Evolutionary conservation across 2,888 invertebrate genomes (phyloP), one percentile per base, ranked within the genome.

Genomic region (Folsomia manolachei): DNA sequence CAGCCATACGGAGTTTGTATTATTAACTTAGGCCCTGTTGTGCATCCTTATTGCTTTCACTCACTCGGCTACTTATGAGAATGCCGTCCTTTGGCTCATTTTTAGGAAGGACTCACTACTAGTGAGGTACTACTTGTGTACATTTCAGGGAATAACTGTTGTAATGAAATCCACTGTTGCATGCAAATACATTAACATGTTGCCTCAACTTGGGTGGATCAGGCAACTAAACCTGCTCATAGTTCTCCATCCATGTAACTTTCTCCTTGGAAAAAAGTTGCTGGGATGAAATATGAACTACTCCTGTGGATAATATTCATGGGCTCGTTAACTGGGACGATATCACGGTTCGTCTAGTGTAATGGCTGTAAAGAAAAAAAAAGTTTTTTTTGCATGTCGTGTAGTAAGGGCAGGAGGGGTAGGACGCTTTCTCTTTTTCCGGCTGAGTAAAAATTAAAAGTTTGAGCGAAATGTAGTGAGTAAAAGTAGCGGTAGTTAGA

Each of bases 11-110:
- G n/a, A n/a, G n/a, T n/a, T n/a, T n/a, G n/a, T n/a, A n/a, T 66
- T 52, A 66, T 66, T 66, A 39, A 39, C 39, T 66, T 66, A 14
- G 7, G 7, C 21, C n/a, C 56, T 19, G 56, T 19, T 65, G 14
- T n/a, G 14, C 27, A 18, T 39, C 27, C 27, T 65, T 7, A 65
- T 7, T 52, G 2, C 18, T 65, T 51, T 21, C 61, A 65, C 65
- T 61, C 66, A 24, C 52, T 52, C 51, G 53, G 60, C 27, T n/a
- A 11, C 25, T 7, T 52, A 23, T 67, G 18, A n/a, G n/a, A n/a
- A n/a, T n/a, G n/a, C n/a, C n/a, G n/a, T n/a, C n/a, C n/a, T n/a
- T n/a, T n/a, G n/a, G n/a, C n/a, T n/a, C n/a, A n/a, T n/a, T n/a
- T n/a, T n/a, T n/a, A n/a, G n/a, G n/a, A n/a, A n/a, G n/a, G n/a